A percentile compares a stretch with the other conserved stretches of the same genome.
Evolutionary conservation across 2,888 invertebrate species (phyloP).

Genomic region (Acanthosepion esculentum): DNA sequence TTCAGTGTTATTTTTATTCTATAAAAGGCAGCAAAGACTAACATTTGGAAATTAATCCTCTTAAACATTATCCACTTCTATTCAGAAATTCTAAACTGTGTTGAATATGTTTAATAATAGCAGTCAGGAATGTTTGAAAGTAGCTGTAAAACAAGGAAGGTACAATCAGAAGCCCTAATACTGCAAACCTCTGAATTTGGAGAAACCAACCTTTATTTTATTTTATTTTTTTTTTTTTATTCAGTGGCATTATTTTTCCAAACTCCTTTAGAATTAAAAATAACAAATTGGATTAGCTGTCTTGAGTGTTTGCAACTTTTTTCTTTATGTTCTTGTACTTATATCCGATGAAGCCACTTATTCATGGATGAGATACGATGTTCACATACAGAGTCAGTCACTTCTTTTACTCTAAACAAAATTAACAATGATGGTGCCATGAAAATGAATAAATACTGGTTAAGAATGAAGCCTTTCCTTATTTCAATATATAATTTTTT

Average conservation of each 20-base stretch:
- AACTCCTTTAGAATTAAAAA: not conserved
- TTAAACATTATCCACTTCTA: constrained; percentile 9
- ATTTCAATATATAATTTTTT: not conserved
- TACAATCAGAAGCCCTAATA: not conserved
- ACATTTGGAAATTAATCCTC: not conserved
- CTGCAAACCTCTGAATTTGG: not conserved
- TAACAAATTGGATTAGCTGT: not conserved
- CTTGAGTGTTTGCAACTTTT: not conserved
- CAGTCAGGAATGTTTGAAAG: not conserved
- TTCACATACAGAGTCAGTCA: constrained; percentile 10
- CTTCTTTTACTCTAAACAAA: not conserved
- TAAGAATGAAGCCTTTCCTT: not conserved
- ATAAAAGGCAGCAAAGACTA: not conserved
- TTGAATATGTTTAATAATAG: constrained; percentile 24
- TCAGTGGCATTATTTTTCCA: not conserved
- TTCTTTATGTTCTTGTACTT: not conserved
- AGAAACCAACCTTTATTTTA: not conserved
- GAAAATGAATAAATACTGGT: not conserved
- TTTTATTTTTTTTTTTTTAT: not conserved
- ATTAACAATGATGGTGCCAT: constrained; percentile 15
- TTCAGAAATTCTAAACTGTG: constrained; percentile 2
- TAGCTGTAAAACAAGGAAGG: not conserved
- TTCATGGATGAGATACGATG: not conserved
- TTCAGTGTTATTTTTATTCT: not conserved
- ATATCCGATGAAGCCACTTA: not conserved